Evolutionary conservation across 2,113 vertebrate species (phyloP), one percentile per base, ranked within the genome.

Genomic region (Cochlearius cochlearius): DNA sequence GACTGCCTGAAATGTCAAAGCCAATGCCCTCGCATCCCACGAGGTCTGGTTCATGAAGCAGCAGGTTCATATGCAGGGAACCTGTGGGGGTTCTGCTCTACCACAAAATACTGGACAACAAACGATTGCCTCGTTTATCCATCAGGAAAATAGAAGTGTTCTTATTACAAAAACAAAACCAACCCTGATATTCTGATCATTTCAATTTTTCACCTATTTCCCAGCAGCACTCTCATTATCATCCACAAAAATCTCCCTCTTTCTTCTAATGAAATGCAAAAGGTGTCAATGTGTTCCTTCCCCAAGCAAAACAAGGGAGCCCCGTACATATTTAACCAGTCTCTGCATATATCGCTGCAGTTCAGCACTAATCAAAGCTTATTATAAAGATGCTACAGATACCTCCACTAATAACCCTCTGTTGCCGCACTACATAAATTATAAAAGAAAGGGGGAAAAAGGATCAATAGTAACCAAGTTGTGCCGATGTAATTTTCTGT

Each of bases 341-440:
- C 80, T 58, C 81, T 72, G n/a, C 2, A 6, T 89, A 16, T 50
- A 49, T 27, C 39, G 19, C 84, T 77, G 75, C 88, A 94, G 60
- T 62, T 91, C 94, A 91, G 90, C 81, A 39, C 30, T 88, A 96
- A 89, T 86, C 88, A 94, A 77, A 97, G 88, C 25, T 91, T 96
- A 88, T 77, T 64, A 73, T 53, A 74, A 92, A 96, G 89, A 97
- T 86, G 80, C 26, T n/a, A 91, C 43, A 94, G 92, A 80, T 94
- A 97, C 96, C 58, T 85, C 43, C 66, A 76, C 53, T 95, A 84
- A 76, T 92, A 96, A 95, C 50, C 25, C 59, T 89, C 29, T 32
- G 30, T 8, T 75, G 76, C 92, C 92, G 68, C 47, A 94, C 92
- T 96, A 92, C 93, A 92, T 86, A 92, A 96, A 95, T 92, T 94